Evolutionary conservation across 2,888 invertebrate species (phyloP), one percentile per base, ranked within the genome.

Genomic region (Mechanitis messenoides): DNA sequence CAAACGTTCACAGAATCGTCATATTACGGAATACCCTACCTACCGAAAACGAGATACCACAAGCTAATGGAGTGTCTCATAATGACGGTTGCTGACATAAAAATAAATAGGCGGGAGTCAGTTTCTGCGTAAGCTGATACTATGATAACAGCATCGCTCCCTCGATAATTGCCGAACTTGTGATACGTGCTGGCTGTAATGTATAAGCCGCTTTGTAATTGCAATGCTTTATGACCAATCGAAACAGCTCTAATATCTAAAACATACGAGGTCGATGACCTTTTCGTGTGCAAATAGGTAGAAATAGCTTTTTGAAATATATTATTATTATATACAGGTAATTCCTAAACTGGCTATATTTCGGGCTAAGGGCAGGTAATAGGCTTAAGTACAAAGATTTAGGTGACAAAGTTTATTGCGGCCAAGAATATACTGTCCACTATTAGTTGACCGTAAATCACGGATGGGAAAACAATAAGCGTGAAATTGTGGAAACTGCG

Each of bases 51-150:
- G 84, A 83, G 84, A 81, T 78, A 81, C 86, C 85, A 87, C 89
- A 81, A 90, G 85, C 88, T 90, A 90, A 90, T 90, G 90, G 90
- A 90, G 90, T 90, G 89, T 89, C 89, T 87, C 88, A 87, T 89
- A 88, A 90, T 89, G 90, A 88, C 87, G 88, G 88, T 87, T 88
- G 87, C 87, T 89, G 90, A 90, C 90, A 90, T 90, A 90, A 90
- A 90, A 90, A 90, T 89, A 90, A 90, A 90, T 90, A 90, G 90
- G 86, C 87, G 82, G 87, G 89, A 88, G 83, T 89, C 90, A 82
- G 90, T 89, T 89, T 89, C 89, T 89, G 85, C 85, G 90, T 90
- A 90, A 90, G 90, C 88, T 85, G 90, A 90, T 90, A 90, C 90
- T 90, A 88, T 90, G 90, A 90, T 90, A 90, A 90, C 90, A 89